phyloP scores from a whole-genome alignment of 2,888 invertebrate species.

The Caenorhabditis sp. region DNA sequence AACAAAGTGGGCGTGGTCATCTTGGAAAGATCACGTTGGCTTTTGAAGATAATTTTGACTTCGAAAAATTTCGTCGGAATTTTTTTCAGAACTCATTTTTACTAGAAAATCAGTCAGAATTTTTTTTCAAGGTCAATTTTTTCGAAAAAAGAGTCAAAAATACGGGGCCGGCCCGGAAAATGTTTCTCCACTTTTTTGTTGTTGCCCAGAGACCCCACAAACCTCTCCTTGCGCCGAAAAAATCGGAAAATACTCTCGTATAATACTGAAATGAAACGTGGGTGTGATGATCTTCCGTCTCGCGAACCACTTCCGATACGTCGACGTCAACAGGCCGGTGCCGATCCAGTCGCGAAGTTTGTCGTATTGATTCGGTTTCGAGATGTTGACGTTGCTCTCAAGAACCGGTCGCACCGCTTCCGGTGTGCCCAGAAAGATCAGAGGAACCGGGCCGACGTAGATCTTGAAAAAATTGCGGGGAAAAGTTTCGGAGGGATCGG shows the following conservation, averaged over 20 bases:
- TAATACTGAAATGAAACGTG: slow-evolving; percentile 74
- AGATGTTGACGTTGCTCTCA: slow-evolving; percentile 59
- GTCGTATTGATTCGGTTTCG: slow-evolving; percentile 72
- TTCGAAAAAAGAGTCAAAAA: too few species aligned
- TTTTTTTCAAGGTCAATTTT: too few species aligned
- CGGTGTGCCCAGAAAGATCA: slow-evolving; percentile 41
- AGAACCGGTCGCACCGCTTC: slow-evolving; percentile 46
- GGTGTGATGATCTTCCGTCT: slow-evolving; percentile 74
- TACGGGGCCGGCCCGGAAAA: too few species aligned
- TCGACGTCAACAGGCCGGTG: slow-evolving; percentile 73
- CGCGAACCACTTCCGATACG: slow-evolving; percentile 73
- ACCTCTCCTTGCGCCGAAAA: slow-evolving; percentile 33
- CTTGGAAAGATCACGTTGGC: too few species aligned
- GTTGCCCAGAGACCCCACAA: not conserved
- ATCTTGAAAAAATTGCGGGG: slow-evolving; percentile 8
- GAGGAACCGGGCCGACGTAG: slow-evolving; percentile 55
- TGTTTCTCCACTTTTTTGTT: too few species aligned
- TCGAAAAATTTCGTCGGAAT: too few species aligned
- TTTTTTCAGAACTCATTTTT: too few species aligned
- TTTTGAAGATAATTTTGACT: too few species aligned
- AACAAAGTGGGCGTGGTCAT: too few species aligned
- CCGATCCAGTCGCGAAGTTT: slow-evolving; percentile 73
- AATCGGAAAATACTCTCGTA: slow-evolving; percentile 72
- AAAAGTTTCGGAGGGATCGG: not conserved
- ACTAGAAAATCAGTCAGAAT: too few species aligned